Base-by-base conservation (phyloP, 1,140 invertebrate species). In the Melitaea cinxia region DNA sequence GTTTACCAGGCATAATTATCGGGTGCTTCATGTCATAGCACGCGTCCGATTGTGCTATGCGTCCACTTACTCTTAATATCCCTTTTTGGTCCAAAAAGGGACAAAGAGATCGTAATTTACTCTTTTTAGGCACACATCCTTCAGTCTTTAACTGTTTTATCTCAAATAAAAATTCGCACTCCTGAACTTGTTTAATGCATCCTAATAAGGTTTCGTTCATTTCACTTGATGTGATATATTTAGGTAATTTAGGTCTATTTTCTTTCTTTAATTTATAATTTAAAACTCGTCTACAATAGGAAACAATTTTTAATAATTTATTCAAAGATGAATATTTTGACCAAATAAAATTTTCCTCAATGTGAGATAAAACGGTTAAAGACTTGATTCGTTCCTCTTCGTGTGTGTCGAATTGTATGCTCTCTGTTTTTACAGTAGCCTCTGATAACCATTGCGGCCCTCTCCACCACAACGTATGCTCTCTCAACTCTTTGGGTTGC, bases 371-470 rank as follows among this genome's bases (percentile, higher is more conserved):
- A n/a, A n/a, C n/a, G n/a, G n/a, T n/a, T n/a, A n/a, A n/a, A n/a
- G n/a, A n/a, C n/a, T n/a, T n/a, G 26, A 72, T 17, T 69, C 60
- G 62, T 49, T 64, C 63, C 33, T 74, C 72, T 28, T 71, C 72
- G 15, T 66, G 47, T 15, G 62, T 72, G 10, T 68, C 62, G n/a
- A n/a, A n/a, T n/a, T n/a, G n/a, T n/a, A n/a, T n/a, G n/a, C n/a
- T n/a, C n/a, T n/a, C n/a, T n/a, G n/a, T n/a, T n/a, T n/a, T n/a
- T n/a, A n/a, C n/a, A n/a, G 26, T 28, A 28, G 26, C 9, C 9
- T 28, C 26, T 28, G 1, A 28, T 1, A 28, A 28, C 26, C n/a
- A n/a, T n/a, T n/a, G n/a, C n/a, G n/a, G n/a, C n/a, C n/a, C n/a
- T n/a, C n/a, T n/a, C n/a, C n/a, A 28, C 26, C 26, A 28, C 26